Evolutionary conservation across 2,113 vertebrate genomes (phyloP).

Genomic region (Pontoporia blainvillei): DNA sequence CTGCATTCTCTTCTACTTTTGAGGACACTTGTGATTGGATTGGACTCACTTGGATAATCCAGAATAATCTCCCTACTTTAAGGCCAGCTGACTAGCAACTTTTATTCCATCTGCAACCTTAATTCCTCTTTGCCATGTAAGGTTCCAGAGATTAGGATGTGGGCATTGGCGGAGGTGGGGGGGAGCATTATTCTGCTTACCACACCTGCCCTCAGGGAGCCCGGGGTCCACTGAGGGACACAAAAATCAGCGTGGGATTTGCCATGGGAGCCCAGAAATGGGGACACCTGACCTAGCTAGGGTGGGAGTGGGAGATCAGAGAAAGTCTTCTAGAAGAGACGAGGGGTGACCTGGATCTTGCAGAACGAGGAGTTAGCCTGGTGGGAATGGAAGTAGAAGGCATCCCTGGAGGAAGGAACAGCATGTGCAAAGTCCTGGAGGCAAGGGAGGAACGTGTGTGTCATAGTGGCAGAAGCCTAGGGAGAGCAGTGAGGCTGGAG

Average conservation of each 20-base stretch:
- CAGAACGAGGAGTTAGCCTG: not conserved
- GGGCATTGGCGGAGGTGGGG: not conserved
- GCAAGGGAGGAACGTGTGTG: fast-evolving
- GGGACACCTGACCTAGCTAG: not conserved
- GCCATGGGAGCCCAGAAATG: not conserved
- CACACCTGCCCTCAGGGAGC: not conserved
- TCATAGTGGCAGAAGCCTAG: fast-evolving
- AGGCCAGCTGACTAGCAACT: not conserved
- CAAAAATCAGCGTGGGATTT: not conserved
- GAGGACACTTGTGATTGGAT: not conserved
- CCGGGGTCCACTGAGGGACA: not conserved
- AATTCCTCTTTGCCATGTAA: not conserved
- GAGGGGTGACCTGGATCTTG: not conserved
- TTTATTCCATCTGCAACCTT: not conserved
- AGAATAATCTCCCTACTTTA: not conserved
- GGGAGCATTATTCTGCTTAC: not conserved
- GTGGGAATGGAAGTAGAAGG: not conserved
- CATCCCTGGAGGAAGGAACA: not conserved
- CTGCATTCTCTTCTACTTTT: not conserved
- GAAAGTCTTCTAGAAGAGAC: not conserved
- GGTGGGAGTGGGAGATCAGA: not conserved
- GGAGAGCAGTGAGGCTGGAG: not conserved
- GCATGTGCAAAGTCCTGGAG: not conserved
- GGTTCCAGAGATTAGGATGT: not conserved
- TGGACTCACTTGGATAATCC: not conserved